phyloP scores from a whole-genome alignment of 1,140 invertebrate species.

The Drosophila melanica region DNA sequence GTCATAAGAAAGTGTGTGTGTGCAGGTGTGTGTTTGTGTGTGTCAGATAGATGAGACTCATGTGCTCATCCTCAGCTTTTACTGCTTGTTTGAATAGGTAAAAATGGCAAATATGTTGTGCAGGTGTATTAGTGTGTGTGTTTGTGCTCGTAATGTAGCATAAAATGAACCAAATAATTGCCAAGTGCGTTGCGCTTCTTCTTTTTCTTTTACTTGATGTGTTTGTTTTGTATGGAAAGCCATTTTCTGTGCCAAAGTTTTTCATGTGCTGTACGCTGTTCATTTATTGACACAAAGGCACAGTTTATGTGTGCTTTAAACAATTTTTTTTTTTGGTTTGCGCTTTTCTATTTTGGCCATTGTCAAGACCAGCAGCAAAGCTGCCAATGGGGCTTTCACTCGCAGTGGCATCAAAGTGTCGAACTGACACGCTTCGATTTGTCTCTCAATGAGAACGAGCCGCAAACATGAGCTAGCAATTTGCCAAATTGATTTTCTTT shows the following conservation, averaged over 20 bases:
- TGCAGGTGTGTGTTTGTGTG: conserved; percentile 21
- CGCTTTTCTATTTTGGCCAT: conserved; percentile 49
- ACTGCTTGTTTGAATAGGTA: conserved; percentile 51
- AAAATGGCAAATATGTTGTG: conserved; percentile 40
- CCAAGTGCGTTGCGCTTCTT: conserved; percentile 66
- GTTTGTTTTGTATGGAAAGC: conserved; percentile 63
- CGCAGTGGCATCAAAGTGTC: conserved; percentile 55
- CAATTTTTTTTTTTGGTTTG: conserved; percentile 29
- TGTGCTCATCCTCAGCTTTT: conserved; percentile 47
- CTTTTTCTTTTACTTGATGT: conserved; percentile 16
- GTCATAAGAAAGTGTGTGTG: conserved; percentile 67
- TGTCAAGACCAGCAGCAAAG: conserved; percentile 56
- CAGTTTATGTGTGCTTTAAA: conserved; percentile 53
- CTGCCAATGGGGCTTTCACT: conserved; percentile 32
- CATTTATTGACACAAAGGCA: conserved; percentile 81
- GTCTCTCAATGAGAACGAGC: conserved; percentile 52
- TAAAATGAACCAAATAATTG: conserved; percentile 82
- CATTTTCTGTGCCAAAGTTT: conserved; percentile 80
- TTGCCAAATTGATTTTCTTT: conserved; percentile 79
- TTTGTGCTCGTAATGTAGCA: conserved; percentile 66
- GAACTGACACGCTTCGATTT: conserved; percentile 69
- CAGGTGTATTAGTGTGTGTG: conserved; percentile 8
- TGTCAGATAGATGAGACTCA: conserved; percentile 28
- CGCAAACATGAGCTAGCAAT: conserved; percentile 74
- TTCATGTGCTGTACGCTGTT: conserved; percentile 53